Conservation (phyloP, 37 sponge, comb jelly and placozoan species). For the Aphrocallistes beatrix region DNA sequence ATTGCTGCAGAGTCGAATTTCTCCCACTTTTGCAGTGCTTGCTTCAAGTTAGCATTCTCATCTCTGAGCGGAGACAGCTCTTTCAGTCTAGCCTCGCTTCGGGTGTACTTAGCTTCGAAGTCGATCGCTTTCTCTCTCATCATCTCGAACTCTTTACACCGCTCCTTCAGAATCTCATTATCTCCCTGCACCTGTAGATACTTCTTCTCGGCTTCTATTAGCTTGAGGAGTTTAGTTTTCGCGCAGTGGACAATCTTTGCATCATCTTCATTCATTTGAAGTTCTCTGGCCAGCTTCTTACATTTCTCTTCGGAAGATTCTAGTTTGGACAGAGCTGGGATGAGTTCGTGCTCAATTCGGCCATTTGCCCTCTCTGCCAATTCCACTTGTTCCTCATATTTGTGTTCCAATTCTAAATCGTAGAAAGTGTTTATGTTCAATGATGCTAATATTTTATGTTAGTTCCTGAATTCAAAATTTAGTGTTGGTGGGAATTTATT, state of each 20-base stretch:
- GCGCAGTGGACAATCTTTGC: background rate
- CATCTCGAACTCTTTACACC: background rate
- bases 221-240: background rate
- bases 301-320: background rate
- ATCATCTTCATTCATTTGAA: background rate
- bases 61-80: background rate
- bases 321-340: background rate
- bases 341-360: background rate
- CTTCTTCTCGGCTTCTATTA: slow-evolving; percentile 15
- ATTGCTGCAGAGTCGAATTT: slow-evolving; percentile 6
- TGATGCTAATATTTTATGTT: too few relatives aligned
- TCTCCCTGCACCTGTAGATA: slow-evolving; percentile 2
- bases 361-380: background rate
- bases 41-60: background rate
- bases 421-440: too few relatives aligned
- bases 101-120: background rate
- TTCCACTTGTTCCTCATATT: background rate
- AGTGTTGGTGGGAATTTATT: too few relatives aligned
- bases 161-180: background rate
- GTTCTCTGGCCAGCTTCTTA: background rate
- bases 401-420: slow-evolving; percentile 10
- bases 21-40: slow-evolving; percentile 12
- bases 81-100: background rate
- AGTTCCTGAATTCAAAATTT: too few relatives aligned
- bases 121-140: background rate